Percentiles rank a stretch among this genome's conserved stretches.
These are phyloP conservation scores for Aspidapion aeneum DNA, from an alignment of 2,888 invertebrate species.

Conservation along the genomic window DNA sequence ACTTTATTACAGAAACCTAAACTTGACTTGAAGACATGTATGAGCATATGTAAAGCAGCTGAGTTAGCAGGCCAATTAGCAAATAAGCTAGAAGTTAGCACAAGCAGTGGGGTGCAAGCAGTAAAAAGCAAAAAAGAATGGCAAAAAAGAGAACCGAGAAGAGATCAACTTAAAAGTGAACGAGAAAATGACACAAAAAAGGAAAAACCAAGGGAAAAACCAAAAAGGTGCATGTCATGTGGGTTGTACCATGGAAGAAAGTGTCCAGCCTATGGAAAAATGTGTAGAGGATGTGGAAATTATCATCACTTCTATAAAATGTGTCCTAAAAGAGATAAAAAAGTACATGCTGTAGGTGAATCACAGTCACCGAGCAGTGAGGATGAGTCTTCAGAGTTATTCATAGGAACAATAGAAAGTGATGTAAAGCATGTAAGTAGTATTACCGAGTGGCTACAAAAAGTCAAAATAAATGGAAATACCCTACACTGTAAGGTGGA, in stretches of 20 bases:
- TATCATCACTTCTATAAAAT: not conserved
- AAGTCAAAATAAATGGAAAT: not conserved
- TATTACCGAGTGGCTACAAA: conserved; percentile 1
- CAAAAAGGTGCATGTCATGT: conserved; percentile 1
- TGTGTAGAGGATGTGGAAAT: conserved; percentile 2
- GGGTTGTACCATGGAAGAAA: not conserved
- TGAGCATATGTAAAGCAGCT: conserved; percentile 6
- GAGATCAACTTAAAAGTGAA: not conserved
- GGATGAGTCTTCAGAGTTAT: not conserved
- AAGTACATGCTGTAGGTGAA: not conserved
- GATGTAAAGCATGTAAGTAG: conserved; percentile 9
- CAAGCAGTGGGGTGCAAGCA: not conserved
- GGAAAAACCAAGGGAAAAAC: not conserved
- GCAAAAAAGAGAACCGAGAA: not conserved
- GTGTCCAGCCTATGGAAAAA: conserved; percentile 11
- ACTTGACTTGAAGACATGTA: conserved; percentile 5
- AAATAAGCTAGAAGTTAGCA: not conserved
- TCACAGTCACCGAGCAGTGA: not conserved
- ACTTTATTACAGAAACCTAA: not conserved
- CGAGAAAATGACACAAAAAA: not conserved
- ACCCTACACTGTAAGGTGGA: not conserved
- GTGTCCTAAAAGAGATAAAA: not conserved
- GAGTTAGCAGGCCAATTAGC: conserved; percentile 6
- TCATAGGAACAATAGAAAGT: not conserved
- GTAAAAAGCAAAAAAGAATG: not conserved